Conservation (phyloP, 2,797 vertebrate genomes). For the Carapus acus region DNA sequence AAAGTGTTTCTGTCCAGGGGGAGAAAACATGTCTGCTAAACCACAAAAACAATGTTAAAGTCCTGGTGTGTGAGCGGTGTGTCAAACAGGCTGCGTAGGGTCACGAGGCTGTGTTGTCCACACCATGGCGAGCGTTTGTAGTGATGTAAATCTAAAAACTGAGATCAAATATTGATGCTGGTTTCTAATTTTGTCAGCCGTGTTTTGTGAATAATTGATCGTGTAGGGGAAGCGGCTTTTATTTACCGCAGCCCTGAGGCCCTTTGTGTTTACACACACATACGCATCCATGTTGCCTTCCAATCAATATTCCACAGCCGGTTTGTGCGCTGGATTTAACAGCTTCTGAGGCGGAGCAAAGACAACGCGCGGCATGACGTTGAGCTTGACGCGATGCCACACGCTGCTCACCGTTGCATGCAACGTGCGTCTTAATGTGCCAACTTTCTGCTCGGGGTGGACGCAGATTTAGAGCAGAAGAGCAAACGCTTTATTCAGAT, state of each 20-base stretch:
- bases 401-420: not conserved
- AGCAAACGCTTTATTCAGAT: slow-evolving; percentile 22
- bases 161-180: too few species aligned
- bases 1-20: slow-evolving; percentile 21
- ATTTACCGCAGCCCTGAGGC: slow-evolving; percentile 21
- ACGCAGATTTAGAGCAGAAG: slow-evolving; percentile 46
- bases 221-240: slow-evolving; percentile 21
- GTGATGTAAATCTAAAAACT: too few species aligned
- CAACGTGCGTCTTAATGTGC: slow-evolving; percentile 16
- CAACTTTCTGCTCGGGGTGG: slow-evolving; percentile 8
- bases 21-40: slow-evolving; percentile 15
- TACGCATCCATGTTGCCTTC: slow-evolving; percentile 10
- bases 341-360: not conserved
- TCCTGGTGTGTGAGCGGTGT: too few species aligned
- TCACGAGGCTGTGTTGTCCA: slow-evolving; percentile 18
- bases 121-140: slow-evolving; percentile 22
- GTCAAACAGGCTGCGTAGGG: too few species aligned
- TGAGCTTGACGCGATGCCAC: not conserved
- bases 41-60: slow-evolving; percentile 10
- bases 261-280: slow-evolving; percentile 22
- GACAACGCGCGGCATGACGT: not conserved
- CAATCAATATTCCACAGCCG: slow-evolving; percentile 10
- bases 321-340: slow-evolving; percentile 6
- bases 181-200: slow-evolving; percentile 51
- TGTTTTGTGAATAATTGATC: slow-evolving; percentile 60